These are phyloP conservation scores for Syngnathus typhle DNA, from an alignment of 2,113 vertebrate species.

Conservation along the genomic window DNA sequence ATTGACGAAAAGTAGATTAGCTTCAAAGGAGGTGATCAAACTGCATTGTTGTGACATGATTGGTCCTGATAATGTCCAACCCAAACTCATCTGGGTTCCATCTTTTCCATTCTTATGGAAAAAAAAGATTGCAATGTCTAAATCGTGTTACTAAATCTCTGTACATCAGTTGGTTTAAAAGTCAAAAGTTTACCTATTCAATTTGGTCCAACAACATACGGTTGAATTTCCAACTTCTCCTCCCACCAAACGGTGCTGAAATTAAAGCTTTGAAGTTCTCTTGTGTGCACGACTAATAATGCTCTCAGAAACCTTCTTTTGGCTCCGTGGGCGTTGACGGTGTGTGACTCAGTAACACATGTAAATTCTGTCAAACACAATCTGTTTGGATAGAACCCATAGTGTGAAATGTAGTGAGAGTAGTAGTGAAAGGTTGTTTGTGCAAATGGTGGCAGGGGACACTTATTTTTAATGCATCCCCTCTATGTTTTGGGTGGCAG, in stretches of 20 bases:
- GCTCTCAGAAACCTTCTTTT: conserved; percentile 58
- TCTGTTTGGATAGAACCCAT: conserved; percentile 10
- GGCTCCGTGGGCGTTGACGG: conserved; percentile 14
- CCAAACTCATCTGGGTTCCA: neutral
- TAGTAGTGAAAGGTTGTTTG: neutral
- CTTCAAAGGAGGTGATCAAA: neutral
- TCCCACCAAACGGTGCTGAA: conserved; percentile 49
- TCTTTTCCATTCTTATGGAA: neutral
- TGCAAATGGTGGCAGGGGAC: neutral
- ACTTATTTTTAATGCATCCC: conserved; percentile 32
- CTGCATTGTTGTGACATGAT: neutral
- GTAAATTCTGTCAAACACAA: conserved; percentile 7
- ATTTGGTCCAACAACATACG: conserved; percentile 44
- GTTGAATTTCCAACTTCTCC: conserved; percentile 46
- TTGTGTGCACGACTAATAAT: conserved; percentile 51
- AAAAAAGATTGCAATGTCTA: conserved; percentile 1
- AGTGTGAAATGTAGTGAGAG: neutral
- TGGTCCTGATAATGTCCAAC: neutral
- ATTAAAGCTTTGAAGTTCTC: conserved; percentile 55
- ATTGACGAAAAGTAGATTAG: too few species aligned
- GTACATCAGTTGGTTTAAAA: neutral
- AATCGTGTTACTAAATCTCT: conserved; percentile 13
- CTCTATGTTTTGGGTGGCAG: conserved; percentile 52
- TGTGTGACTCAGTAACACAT: conserved; percentile 34
- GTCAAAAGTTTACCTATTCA: conserved; percentile 31